Evolutionary conservation across 2,113 vertebrate species (phyloP), one percentile per base, ranked within the genome.

Genomic region (Butastur rufipennis): DNA sequence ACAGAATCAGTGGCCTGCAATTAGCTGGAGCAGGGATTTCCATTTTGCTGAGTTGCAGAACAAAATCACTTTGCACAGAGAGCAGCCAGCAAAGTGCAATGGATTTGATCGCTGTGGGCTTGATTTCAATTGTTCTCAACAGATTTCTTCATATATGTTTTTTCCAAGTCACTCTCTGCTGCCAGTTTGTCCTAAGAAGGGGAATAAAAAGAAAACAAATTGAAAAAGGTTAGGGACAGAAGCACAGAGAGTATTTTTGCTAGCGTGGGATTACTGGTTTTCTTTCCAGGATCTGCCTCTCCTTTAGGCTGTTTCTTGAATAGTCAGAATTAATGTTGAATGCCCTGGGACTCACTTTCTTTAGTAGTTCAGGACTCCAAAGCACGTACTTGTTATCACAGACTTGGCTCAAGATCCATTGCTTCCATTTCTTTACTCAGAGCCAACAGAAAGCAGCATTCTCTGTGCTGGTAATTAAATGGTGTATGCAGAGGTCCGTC

Each of bases 1-100:
- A 11, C 25, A 31, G 58, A 68, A 61, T 13, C 0, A 0, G 40
- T 79, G 82, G 40, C 36, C 26, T 87, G 11, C 43, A 52, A 9
- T 81, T 66, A 85, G 38, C 38, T 9, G 16, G 38, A 90, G 63
- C 59, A 73, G 66, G 75, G 62, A 21, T 61, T 50, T 73, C 32
- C 4, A 0, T 21, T 81, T 80, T 85, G 58, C 58, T 42, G 38
- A 86, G 14, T 2, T 93, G 16, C 3, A 5, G 10, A 86, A 90
- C 15, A 75, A 77, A 88, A 72, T 42, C 15, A 12, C 50, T 68
- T 88, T 38, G 27, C 17, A 31, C 48, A 26, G 11, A 43, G 23
- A 78, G 14, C 22, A 55, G n/a, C 31, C 47, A 85, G 22, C 31
- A 45, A 74, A 47, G 22, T 58, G 47, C 31, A 21, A 0, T 79